A percentile compares a stretch with the other conserved stretches of the same genome.
These are phyloP conservation scores for Acrocephalus scirpaceus DNA, from an alignment of 2,797 vertebrate genomes.

Conservation along the genomic window DNA sequence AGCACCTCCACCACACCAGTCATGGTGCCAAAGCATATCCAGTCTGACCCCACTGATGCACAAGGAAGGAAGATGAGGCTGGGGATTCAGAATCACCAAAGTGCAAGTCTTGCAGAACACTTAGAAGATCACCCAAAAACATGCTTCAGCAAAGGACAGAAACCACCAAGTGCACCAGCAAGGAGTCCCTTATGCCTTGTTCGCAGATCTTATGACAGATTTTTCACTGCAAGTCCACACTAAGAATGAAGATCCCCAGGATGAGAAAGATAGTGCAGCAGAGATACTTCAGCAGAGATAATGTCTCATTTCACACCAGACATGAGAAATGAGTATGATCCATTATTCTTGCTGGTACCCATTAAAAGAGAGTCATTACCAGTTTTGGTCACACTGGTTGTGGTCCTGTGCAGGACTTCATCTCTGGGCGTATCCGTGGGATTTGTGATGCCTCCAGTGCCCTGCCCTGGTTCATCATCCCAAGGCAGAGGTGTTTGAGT, in stretches of 20 bases:
- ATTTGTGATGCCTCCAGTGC: not conserved
- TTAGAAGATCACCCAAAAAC: not conserved
- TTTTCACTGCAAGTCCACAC: not conserved
- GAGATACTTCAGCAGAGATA: not conserved
- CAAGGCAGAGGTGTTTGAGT: not conserved
- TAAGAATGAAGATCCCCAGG: not conserved
- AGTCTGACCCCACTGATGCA: not conserved
- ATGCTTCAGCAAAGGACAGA: not conserved
- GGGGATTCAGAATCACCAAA: not conserved
- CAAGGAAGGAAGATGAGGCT: not conserved
- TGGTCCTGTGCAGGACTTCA: not conserved
- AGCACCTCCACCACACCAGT: not conserved
- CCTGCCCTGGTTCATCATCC: not conserved
- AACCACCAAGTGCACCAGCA: not conserved
- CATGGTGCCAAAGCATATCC: not conserved
- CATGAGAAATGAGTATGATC: constrained; percentile 7
- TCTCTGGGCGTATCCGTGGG: not conserved
- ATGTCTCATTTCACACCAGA: constrained; percentile 9
- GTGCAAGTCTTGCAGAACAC: not conserved
- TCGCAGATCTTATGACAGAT: not conserved
- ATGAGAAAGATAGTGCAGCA: not conserved
- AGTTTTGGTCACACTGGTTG: not conserved
- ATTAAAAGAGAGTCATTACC: not conserved
- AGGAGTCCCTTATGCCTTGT: not conserved
- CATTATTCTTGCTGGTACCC: constrained; percentile 21